phyloP scores from a whole-genome alignment of 2,888 invertebrate species.

The Falcaria lacertinaria region DNA sequence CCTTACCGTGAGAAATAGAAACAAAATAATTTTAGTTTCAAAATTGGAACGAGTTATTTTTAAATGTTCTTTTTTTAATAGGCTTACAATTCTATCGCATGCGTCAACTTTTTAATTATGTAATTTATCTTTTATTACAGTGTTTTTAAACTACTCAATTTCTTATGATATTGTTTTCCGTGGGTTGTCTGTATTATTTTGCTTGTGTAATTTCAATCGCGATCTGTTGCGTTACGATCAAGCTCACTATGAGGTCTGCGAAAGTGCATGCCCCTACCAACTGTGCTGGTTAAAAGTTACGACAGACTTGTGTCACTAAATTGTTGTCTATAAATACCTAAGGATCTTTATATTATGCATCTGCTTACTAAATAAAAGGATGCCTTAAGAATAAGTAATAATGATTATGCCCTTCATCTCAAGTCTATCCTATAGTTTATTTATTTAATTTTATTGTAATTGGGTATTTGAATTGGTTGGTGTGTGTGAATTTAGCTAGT shows the following conservation, averaged over 20 bases:
- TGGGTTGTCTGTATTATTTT: slow-evolving; percentile 1
- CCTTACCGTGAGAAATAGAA: too few relatives aligned
- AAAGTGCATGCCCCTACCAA: slow-evolving; percentile 55
- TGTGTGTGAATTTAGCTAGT: too few relatives aligned
- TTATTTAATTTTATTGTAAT: too few relatives aligned
- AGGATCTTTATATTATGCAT: neutral
- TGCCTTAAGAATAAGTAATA: too few relatives aligned
- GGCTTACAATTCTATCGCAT: neutral
- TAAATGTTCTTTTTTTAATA: neutral
- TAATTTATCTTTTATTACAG: neutral
- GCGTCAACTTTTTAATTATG: neutral
- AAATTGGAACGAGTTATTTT: neutral
- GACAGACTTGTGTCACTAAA: slow-evolving; percentile 21
- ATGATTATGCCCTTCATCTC: too few relatives aligned
- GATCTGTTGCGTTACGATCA: slow-evolving; percentile 23
- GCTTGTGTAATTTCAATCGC: neutral
- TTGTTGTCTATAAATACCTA: neutral
- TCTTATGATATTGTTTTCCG: slow-evolving; percentile 3
- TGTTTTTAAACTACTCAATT: slow-evolving; percentile 4
- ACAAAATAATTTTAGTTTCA: too few relatives aligned
- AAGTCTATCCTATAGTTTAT: too few relatives aligned
- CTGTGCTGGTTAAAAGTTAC: slow-evolving; percentile 26
- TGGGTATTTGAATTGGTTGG: too few relatives aligned
- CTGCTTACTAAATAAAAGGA: too few relatives aligned
- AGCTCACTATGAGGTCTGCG: slow-evolving; percentile 36